Conservation (phyloP, 2,113 vertebrate genomes). For the Craseonycteris thonglongyai region DNA sequence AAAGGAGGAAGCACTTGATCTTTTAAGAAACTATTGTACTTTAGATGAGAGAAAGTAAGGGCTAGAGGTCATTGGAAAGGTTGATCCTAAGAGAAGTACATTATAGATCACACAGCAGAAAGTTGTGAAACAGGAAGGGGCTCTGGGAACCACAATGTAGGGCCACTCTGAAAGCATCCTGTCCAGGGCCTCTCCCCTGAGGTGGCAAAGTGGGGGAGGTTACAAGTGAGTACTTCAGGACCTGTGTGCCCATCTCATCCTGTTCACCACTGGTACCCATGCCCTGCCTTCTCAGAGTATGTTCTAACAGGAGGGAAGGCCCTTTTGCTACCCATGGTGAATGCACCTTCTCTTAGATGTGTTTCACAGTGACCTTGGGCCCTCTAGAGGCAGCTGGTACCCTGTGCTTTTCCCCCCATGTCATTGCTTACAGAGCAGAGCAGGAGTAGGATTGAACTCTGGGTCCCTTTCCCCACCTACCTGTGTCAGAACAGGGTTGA, state of each 20-base stretch:
- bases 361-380: not conserved
- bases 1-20: not conserved
- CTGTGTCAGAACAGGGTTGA: not conserved
- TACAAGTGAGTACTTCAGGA: not conserved
- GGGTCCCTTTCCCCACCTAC: not conserved
- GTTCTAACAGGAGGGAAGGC: not conserved
- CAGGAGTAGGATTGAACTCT: not conserved
- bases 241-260: not conserved
- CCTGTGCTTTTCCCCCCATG: fast-evolving
- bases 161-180: not conserved
- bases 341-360: not conserved
- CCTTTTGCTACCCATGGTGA: not conserved
- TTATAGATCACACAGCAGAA: not conserved
- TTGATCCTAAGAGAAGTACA: not conserved
- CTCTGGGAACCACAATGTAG: fast-evolving
- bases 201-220: not conserved
- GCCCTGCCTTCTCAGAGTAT: not conserved
- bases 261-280: not conserved
- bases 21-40: not conserved
- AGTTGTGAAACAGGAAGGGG: not conserved
- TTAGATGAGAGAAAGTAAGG: not conserved
- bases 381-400: not conserved
- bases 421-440: not conserved
- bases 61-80: not conserved
- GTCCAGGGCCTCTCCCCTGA: not conserved